Evolutionary conservation across 2,797 vertebrate genomes (phyloP).

Genomic region (Ateles fusciceps): DNA sequence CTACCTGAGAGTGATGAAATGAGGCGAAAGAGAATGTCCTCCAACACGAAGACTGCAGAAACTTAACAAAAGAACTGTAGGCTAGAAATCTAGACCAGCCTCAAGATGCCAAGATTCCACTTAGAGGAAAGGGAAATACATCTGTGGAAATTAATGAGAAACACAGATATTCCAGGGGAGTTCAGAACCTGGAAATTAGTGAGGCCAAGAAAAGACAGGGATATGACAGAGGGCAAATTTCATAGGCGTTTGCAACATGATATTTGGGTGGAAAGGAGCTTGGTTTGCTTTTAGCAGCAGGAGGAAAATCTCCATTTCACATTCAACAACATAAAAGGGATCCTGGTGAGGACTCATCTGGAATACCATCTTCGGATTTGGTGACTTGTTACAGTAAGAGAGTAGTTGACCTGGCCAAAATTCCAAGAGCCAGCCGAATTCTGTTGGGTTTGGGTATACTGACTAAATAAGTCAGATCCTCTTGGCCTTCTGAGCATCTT

Average conservation of each 20-base stretch:
- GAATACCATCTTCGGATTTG: background rate
- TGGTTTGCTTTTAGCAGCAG: conserved; percentile 53
- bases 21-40: conserved; percentile 21
- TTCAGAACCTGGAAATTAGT: conserved; percentile 65
- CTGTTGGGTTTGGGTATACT: background rate
- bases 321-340: background rate
- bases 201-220: conserved; percentile 58
- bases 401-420: background rate
- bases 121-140: conserved; percentile 63
- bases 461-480: conserved; percentile 52
- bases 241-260: conserved; percentile 38
- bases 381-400: background rate
- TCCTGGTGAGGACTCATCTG: conserved; percentile 11
- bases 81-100: conserved; percentile 61
- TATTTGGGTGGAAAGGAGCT: conserved; percentile 47
- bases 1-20: conserved; percentile 48
- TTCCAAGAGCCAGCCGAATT: conserved; percentile 18
- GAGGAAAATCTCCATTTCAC: conserved; percentile 42
- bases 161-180: conserved; percentile 69
- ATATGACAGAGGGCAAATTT: conserved; percentile 52
- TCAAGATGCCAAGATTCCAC: conserved; percentile 68
- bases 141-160: conserved; percentile 71
- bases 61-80: background rate
- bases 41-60: conserved; percentile 13
- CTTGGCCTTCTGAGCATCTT: conserved; percentile 40